Evolutionary conservation across 2,113 vertebrate genomes (phyloP), one percentile per base, ranked within the genome.

Genomic region (Clarias gariepinus): DNA sequence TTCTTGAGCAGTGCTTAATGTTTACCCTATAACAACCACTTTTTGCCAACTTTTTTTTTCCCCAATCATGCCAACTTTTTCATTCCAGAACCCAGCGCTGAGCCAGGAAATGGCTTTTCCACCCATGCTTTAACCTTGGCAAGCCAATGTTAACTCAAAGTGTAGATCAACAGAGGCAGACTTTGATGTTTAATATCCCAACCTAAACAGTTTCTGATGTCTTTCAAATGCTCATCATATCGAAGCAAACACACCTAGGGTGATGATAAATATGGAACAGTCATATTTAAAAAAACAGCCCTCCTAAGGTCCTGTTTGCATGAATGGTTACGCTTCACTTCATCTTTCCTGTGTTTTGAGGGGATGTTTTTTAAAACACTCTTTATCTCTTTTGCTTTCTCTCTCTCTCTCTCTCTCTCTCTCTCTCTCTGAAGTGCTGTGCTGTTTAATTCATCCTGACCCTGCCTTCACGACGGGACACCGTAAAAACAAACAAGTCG

Each of bases 241-340:
- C 86, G 91, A 86, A 90, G 81, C 74, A 87, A 87, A 91, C 89
- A 81, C 83, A 89, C 87, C 89, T 87, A 81, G 63, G 86, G 71
- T 88, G 61, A 61, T 84, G 90, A 92, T 93, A 92, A 94, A 93
- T 92, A 92, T 93, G 90, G 82, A 92, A 87, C 80, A 90, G 82
- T 74, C 80, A 87, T 78, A 89, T 90, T 76, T 66, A 0, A 19
- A 69, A 30, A 92, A 92, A 89, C 88, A 82, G 60, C 41, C 73
- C n/a, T 81, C 47, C 74, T 84, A 68, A 81, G 89, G 84, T 90
- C 87, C 87, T 87, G 83, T 61, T 90, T 92, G 90, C 91, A 87
- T 91, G 91, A 74, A 69, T 90, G 91, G 78, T 25, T 74, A 71
- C 41, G 52, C 86, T 81, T 89, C 84, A 60, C 57, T 81, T 41